phyloP scores from a whole-genome alignment of 2,888 invertebrate genomes.

The Dynastes tityus region DNA sequence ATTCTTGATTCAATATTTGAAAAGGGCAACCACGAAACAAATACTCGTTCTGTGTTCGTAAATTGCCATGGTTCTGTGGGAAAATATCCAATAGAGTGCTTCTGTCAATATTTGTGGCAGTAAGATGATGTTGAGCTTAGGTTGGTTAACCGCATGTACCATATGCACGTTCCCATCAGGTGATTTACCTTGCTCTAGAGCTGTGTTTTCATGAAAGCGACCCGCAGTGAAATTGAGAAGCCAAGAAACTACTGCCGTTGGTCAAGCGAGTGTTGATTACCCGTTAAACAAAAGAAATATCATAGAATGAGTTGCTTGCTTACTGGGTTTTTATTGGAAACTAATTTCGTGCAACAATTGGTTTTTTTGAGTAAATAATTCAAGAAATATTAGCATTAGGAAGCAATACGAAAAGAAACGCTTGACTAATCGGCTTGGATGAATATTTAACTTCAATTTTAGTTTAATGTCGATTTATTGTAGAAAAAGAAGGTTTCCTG shows the following conservation, averaged over 20 bases:
- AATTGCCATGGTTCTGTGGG: constrained; percentile 35
- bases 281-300: background rate
- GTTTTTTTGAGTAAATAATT: background rate
- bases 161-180: background rate
- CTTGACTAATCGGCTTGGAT: too few species aligned
- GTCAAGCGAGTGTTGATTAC: background rate
- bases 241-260: background rate
- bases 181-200: background rate
- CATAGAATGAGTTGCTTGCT: background rate
- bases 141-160: background rate
- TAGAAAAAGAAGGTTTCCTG: background rate
- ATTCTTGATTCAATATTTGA: constrained; percentile 41
- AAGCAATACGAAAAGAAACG: too few species aligned
- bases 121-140: constrained; percentile 12
- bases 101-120: constrained; percentile 30
- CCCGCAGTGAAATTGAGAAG: background rate
- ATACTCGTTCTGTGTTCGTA: background rate
- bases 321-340: background rate
- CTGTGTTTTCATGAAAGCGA: background rate
- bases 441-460: too few species aligned
- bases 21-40: constrained; percentile 5
- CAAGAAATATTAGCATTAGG: too few species aligned
- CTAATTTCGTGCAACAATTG: background rate
- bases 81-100: constrained; percentile 23
- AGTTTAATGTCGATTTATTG: too few species aligned